These are phyloP conservation scores for Tachina grossa DNA, from an alignment of 2,888 invertebrate species.

Conservation along the genomic window DNA sequence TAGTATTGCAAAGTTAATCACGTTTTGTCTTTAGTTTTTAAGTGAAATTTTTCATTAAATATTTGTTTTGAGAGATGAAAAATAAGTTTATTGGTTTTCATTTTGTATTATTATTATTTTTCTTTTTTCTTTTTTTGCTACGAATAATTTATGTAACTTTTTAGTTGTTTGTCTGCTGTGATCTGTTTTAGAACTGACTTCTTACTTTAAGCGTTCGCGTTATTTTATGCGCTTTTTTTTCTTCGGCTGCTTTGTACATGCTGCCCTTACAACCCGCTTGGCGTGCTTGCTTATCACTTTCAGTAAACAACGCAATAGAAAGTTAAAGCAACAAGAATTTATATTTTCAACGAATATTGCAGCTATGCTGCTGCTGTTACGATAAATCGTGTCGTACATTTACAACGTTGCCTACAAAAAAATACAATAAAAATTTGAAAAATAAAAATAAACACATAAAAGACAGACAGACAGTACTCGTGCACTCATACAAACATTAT, in stretches of 20 bases:
- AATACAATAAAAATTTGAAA: background rate
- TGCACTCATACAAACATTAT: conserved; percentile 36
- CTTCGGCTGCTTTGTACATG: conserved; percentile 5
- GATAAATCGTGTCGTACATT: conserved; percentile 57
- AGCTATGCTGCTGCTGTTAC: conserved; percentile 34
- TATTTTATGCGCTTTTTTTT: conserved; percentile 71
- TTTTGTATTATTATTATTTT: conserved; percentile 34
- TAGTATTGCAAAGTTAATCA: conserved; percentile 15
- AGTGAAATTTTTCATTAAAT: conserved; percentile 5
- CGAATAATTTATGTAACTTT: background rate
- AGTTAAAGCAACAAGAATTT: conserved; percentile 43
- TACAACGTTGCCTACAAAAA: conserved; percentile 35
- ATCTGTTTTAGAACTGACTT: conserved; percentile 69
- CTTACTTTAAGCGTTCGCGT: conserved; percentile 64
- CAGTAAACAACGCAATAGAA: conserved; percentile 25
- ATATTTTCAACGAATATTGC: conserved; percentile 20
- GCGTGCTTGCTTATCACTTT: conserved; percentile 49
- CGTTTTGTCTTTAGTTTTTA: conserved; percentile 42
- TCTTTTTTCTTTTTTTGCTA: background rate
- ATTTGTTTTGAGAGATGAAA: background rate
- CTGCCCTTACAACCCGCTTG: conserved; percentile 52
- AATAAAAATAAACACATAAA: conserved; percentile 4
- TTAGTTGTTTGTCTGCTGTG: conserved; percentile 63
- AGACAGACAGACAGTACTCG: conserved; percentile 4
- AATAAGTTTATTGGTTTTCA: conserved; percentile 21